These are phyloP conservation scores for Tenthredo mesomela DNA, from an alignment of 2,888 invertebrate genomes.

Conservation along the genomic window DNA sequence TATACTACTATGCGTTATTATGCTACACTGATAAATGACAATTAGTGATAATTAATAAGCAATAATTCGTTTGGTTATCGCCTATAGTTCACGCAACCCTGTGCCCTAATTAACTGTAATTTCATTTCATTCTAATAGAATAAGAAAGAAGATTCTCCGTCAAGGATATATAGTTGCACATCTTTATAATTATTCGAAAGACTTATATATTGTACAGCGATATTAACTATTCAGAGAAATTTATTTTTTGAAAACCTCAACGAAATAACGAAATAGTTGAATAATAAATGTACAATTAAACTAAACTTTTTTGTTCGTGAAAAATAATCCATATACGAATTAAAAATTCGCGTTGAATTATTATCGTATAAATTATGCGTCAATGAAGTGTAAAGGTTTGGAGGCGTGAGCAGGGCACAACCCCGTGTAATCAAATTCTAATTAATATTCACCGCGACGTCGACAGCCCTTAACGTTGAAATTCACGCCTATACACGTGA, in stretches of 20 bases:
- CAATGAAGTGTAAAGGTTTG: background rate
- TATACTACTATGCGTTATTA: background rate
- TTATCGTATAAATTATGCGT: background rate
- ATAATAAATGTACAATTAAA: background rate
- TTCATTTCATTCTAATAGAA: background rate
- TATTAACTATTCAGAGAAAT: background rate
- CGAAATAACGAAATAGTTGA: background rate
- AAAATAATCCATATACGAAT: background rate
- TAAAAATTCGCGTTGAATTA: background rate
- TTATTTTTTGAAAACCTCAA: background rate
- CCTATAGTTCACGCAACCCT: background rate
- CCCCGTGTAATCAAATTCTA: background rate
- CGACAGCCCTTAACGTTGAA: background rate
- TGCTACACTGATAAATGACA: background rate
- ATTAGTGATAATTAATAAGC: background rate
- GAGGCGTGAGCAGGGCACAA: background rate
- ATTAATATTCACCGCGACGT: constrained; percentile 3
- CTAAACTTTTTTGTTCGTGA: no score
- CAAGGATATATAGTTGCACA: background rate
- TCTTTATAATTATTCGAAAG: no score
- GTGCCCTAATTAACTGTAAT: background rate
- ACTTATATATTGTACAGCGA: background rate
- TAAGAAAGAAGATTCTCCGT: background rate
- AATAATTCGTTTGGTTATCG: background rate
- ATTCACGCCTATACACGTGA: background rate